Evolutionary conservation across 2,888 invertebrate genomes (phyloP).

Genomic region (Xanthia icteritia): DNA sequence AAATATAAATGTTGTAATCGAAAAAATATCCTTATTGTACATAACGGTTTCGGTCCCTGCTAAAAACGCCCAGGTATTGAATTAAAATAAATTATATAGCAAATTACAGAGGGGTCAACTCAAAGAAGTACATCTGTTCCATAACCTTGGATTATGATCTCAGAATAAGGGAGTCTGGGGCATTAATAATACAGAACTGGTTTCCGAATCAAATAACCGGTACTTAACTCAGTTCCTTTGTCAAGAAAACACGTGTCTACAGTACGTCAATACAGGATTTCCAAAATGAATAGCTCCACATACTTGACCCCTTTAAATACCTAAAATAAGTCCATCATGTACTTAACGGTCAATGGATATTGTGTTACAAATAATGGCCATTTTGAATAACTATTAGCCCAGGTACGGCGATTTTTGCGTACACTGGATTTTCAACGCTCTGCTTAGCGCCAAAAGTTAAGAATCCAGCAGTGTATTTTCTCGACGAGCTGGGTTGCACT

Average conservation of each 20-base stretch:
- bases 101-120: slow-evolving; percentile 6
- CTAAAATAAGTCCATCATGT: background rate
- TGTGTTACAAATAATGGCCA: slow-evolving; percentile 15
- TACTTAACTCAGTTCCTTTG: slow-evolving; percentile 28
- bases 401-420: no score
- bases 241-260: slow-evolving; percentile 2
- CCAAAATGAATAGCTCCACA: slow-evolving; percentile 11
- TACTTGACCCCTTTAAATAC: slow-evolving; percentile 13
- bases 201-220: slow-evolving; percentile 27
- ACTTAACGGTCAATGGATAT: background rate
- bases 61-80: slow-evolving; percentile 21
- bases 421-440: no score
- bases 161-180: slow-evolving; percentile 12
- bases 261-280: slow-evolving; percentile 4
- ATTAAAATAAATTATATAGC: slow-evolving; percentile 23
- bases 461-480: no score
- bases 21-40: no score
- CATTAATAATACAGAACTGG: slow-evolving; percentile 13
- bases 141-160: slow-evolving; percentile 32
- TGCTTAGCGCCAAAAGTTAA: no score
- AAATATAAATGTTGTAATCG: no score
- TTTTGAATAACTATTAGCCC: background rate
- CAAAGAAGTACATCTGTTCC: slow-evolving; percentile 22
- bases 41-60: no score
- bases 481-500: no score